These are phyloP conservation scores for Manis pentadactyla DNA, from an alignment of 2,797 vertebrate species.

Conservation along the genomic window DNA sequence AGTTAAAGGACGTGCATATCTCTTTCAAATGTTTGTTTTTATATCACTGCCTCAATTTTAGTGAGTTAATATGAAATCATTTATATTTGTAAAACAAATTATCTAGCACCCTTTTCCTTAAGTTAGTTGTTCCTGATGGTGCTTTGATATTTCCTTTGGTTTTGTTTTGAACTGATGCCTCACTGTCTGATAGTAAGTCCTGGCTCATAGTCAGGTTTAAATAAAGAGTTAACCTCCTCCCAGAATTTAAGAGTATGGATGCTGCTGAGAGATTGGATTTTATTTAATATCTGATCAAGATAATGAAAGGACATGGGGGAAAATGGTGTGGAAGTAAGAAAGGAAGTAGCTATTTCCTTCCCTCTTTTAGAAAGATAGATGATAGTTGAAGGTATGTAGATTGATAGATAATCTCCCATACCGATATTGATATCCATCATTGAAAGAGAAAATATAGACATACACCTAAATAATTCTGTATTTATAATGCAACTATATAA, in stretches of 20 bases:
- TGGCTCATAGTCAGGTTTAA: not conserved
- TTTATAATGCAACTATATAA: not conserved
- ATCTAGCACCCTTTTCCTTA: not conserved
- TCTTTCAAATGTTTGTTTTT: slow-evolving; percentile 34
- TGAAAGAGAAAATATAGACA: not conserved
- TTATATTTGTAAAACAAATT: not conserved
- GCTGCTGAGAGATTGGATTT: not conserved
- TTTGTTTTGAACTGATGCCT: not conserved
- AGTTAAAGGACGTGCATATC: not conserved
- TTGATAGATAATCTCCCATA: not conserved
- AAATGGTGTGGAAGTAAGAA: not conserved
- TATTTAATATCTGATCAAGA: not conserved
- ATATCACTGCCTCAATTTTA: not conserved
- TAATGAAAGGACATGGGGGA: fast-evolving
- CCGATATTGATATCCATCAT: not conserved
- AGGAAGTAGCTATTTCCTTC: not conserved
- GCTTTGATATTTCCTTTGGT: not conserved
- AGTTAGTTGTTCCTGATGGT: not conserved
- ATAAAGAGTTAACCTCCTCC: not conserved
- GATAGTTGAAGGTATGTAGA: too few relatives aligned
- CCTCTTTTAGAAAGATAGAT: not conserved
- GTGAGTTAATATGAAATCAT: not conserved
- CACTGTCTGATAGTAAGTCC: not conserved
- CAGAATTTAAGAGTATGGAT: not conserved
- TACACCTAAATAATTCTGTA: not conserved